Evolutionary conservation across 2,888 invertebrate genomes (phyloP), one percentile per base, ranked within the genome.

Genomic region (Prenolepis imparis): DNA sequence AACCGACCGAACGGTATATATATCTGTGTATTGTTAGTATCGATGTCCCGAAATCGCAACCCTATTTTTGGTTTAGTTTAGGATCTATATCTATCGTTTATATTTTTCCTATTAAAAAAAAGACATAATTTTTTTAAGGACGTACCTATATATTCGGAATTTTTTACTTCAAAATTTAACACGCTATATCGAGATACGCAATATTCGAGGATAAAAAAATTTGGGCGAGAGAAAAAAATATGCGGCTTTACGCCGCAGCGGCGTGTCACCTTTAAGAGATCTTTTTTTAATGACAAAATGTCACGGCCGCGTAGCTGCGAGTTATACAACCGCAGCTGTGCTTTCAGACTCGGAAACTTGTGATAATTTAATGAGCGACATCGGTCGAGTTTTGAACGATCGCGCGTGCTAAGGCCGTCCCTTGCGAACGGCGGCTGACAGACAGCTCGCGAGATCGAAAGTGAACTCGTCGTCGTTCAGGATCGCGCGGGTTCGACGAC

Each of bases 301-400:
- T 80, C 78, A 80, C 59, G 78, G 78, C 36, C 78, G 32, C 83
- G 41, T 59, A 74, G 78, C 84, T 75, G 78, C 87, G 81, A 78
- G 89, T 89, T 85, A 87, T 75, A 73, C 74, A 74, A 78, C 85
- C 81, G 75, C 89, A 89, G 89, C 90, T 89, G 88, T 63, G 88
- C 84, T 89, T 88, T 86, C 87, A 84, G 89, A 88, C 88, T 44
- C 15, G 73, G 73, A 88, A 88, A 87, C 90, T 89, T 87, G 80
- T 90, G 87, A 89, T 89, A 90, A 90, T 89, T 89, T 89, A 89
- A 89, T 89, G 88, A 88, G 89, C 87, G 82, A 83, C 89, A 89
- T 87, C 90, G 89, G 86, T 84, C 61, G 88, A 89, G 83, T 87
- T 89, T 87, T 87, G 86, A 87, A 88, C 84, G 90, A 86, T 75